Evolutionary conservation across 2,797 vertebrate genomes (phyloP), one percentile per base, ranked within the genome.

Genomic region (Hippoglossus hippoglossus): DNA sequence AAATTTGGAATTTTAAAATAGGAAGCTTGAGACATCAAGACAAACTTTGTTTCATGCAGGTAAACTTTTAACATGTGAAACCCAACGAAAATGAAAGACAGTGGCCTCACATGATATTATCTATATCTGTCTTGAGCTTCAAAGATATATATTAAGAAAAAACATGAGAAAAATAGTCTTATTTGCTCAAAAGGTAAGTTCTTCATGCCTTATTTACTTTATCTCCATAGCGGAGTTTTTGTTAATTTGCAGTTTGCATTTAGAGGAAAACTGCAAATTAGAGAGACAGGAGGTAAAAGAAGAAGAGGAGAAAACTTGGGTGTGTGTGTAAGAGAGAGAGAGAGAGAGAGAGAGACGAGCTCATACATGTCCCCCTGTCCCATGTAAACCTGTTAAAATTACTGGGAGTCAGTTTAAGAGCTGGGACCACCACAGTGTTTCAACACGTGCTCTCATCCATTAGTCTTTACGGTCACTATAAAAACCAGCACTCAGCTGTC

Each of bases 371-470:
- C 71, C 66, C 73, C 28, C 72, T 73, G 67, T 62, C 80, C 83
- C 51, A 46, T 74, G 69, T 77, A 66, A 86, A 88, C 53, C 44
- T 25, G 77, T 78, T 75, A 89, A 83, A 26, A n/a, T 85, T 70
- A 78, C 50, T 77, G 41, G 44, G 65, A 67, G 60, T 60, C 44
- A 28, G 34, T 61, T 28, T 2, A 2, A 47, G 62, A 58, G 46
- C 41, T 49, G 4, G 58, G 87, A 83, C 79, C 77, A 75, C 79
- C 80, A 26, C 63, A 49, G 61, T 46, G 64, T 75, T 56, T 75
- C 31, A 67, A 55, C 57, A 77, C 56, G 21, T 39, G 65, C 28
- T 64, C 4, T 77, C 63, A 54, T 77, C 62, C 73, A 87, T 71
- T 82, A 73, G 55, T 50, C 63, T 79, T 74, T 55, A 75, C 68